Evolutionary conservation across 2,888 invertebrate species (phyloP), one percentile per base, ranked within the genome.

Genomic region (Crematogaster levior): DNA sequence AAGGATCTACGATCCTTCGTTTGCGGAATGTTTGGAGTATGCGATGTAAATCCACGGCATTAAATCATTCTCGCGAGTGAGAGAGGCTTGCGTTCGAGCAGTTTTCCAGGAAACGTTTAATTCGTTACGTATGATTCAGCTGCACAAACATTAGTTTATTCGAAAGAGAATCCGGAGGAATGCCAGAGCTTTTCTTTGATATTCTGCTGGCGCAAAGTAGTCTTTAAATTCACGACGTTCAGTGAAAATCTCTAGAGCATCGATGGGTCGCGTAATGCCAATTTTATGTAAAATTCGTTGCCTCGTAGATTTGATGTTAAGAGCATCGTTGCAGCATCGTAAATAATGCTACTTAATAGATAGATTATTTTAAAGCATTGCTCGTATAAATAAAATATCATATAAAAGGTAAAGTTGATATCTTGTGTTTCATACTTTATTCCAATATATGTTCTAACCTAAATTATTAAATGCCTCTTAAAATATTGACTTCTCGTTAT

Each of bases 81-180:
- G 56, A 79, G 72, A 40, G 37, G 30, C 18, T 40, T 34, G 77
- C 43, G 43, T 70, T 56, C 56, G 72, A 72, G 43, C 73, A 56
- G 21, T 72, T 72, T 70, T 30, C 53, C 43, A 12, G 43, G 12
- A 7, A 79, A 30, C 77, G 56, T 79, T 72, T 79, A 79, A 79
- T 72, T 79, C 56, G 73, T 79, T 79, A 79, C 72, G 56, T 79
- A 79, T 34, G 77, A 72, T 34, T 79, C 77, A 79, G 77, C 72
- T 72, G 77, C 30, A 18, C 72, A 79, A 79, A 79, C 77, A 79
- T 72, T 77, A 24, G 56, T 43, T 43, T 30, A 56, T 12, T 56
- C 56, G 56, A 77, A 77, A 77, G 77, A 66, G 75, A 66, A 9
- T 43, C 56, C 43, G 30, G 43, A 30, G 53, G 43, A 40, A 77